Evolutionary conservation across 2,888 invertebrate genomes (phyloP), one percentile per base, ranked within the genome.

Genomic region (Netelia virgata): DNA sequence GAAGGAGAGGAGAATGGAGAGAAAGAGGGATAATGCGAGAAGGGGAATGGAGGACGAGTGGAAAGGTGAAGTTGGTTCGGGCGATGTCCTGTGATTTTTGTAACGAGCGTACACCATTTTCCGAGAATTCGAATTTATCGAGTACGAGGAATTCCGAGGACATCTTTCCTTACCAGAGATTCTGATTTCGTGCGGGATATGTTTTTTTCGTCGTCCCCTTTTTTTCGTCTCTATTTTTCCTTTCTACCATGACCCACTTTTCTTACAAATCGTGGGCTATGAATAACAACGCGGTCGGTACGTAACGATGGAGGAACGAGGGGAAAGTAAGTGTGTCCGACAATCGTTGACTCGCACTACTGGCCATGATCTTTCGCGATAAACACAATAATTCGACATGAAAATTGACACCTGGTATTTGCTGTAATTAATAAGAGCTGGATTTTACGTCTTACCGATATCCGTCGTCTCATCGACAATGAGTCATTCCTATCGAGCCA

Each of bases 111-210:
- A 23, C 47, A 68, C 47, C 47, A 50, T 68, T 50, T 68, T 47
- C 50, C 68, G 47, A n/a, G 14, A 23, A 68, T 68, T 53, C 68
- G 23, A 23, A 16, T 68, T 68, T 68, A 68, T 68, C 16, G 68
- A 23, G 8, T 47, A 10, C 8, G 2, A 47, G n/a, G 14, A 66
- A 66, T 66, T 43, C 47, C 43, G 11, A 20, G 66, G 1, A 47
- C 23, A 23, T 68, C 18, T 47, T 28, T 68, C 23, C 23, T n/a
- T 50, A 9, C 20, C 28, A 50, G 14, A 47, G 14, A 47, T 23
- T 68, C 50, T 6, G 50, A 47, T n/a, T 23, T 50, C 57, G 1
- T 36, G 16, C 6, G 3, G n/a, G n/a, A 11, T 3, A 57, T 70
- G 16, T 70, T 70, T 55, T 57, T 70, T 57, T 18, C 36, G 6